A percentile compares a stretch with the other conserved stretches of the same genome.
These are phyloP conservation scores for Hexactinellida sp. DNA, from an alignment of 37 sponge, comb jelly and placozoan genomes.

Conservation along the genomic window DNA sequence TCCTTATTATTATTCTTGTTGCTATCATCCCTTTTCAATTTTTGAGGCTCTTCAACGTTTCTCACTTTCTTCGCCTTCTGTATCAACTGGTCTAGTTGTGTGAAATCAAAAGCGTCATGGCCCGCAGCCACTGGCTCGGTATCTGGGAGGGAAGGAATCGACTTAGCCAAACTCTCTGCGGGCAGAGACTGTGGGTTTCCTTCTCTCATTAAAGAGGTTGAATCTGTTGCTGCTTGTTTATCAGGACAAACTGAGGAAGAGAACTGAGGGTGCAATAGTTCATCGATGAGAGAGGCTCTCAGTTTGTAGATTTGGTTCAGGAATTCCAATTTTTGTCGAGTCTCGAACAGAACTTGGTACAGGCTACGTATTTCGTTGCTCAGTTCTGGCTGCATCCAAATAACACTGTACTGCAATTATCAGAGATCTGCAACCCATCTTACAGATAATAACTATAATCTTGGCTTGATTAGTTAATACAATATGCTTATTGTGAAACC, in stretches of 20 bases:
- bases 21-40: not conserved
- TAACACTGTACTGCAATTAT: not conserved
- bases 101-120: not conserved
- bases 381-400: not conserved
- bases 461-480: too few relatives aligned
- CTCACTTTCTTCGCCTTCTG: not conserved
- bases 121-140: not conserved
- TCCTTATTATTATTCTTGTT: not conserved
- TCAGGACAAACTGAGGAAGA: not conserved
- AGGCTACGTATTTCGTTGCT: not conserved
- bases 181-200: not conserved
- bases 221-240: not conserved
- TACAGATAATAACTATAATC: not conserved
- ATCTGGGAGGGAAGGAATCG: not conserved
- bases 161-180: not conserved
- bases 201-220: not conserved
- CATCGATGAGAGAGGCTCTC: not conserved
- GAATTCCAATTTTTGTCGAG: constrained; percentile 5
- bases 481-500: too few relatives aligned
- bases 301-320: not conserved
- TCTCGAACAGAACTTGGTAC: not conserved
- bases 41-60: not conserved
- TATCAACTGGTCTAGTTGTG: not conserved
- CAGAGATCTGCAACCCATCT: not conserved
- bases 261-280: not conserved